Conservation (phyloP, 2,797 vertebrate species). For the Myotis findleyi region DNA sequence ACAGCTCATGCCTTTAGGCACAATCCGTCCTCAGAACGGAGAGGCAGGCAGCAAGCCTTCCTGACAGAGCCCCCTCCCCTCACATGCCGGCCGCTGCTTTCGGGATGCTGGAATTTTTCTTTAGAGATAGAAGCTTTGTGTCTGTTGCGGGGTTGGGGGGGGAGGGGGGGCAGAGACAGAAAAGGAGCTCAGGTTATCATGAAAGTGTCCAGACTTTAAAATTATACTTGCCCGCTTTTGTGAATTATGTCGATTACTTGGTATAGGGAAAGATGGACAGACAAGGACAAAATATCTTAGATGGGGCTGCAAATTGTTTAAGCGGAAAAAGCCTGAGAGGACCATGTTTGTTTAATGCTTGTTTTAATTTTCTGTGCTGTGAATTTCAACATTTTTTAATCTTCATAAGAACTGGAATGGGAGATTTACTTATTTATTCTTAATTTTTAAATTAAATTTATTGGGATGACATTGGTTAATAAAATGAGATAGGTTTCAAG, state of each 20-base stretch:
- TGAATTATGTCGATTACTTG: background rate
- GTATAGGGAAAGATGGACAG: background rate
- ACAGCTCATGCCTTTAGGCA: background rate
- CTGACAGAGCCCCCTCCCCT: background rate
- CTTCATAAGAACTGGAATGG: background rate
- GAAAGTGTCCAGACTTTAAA: background rate
- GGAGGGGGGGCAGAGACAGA: background rate
- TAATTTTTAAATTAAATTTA: background rate
- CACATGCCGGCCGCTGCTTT: background rate
- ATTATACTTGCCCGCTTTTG: background rate
- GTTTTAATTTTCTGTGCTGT: constrained; percentile 26
- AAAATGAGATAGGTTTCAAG: background rate
- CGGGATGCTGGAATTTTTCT: background rate
- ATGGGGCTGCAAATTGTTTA: background rate
- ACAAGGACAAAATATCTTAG: background rate
- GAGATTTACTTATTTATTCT: background rate
- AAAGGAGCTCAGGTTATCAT: background rate
- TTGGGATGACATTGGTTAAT: background rate
- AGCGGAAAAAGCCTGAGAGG: background rate
- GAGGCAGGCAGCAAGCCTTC: background rate
- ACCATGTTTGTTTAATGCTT: constrained; percentile 1
- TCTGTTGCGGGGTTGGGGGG: too few relatives aligned
- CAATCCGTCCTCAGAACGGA: background rate
- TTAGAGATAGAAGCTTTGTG: background rate
- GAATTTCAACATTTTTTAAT: constrained; percentile 20